Percentiles rank a stretch among this genome's conserved stretches.
phyloP scores from a whole-genome alignment of 2,113 vertebrate genomes.

The Platichthys flesus region DNA sequence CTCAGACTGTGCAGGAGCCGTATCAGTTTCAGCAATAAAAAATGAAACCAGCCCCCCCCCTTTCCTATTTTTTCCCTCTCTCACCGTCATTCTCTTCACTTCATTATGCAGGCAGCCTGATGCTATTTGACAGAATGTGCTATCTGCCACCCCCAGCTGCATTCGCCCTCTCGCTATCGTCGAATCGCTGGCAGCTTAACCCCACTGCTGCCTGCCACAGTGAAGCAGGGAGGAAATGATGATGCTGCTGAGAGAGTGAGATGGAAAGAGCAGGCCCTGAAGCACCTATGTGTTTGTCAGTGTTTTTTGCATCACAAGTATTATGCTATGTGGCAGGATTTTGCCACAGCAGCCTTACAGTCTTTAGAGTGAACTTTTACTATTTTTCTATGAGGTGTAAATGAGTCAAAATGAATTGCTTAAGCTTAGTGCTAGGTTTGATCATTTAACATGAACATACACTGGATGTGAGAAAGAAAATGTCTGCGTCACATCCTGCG shows the following conservation, averaged over 20 bases:
- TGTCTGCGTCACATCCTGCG: not conserved
- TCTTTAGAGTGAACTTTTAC: not conserved
- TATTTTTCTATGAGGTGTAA: not conserved
- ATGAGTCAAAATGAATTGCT: not conserved
- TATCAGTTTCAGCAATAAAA: conserved; percentile 75
- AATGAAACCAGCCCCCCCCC: conserved; percentile 68
- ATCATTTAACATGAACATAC: not conserved
- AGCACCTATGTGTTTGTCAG: conserved; percentile 47
- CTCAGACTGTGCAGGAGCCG: conserved; percentile 28
- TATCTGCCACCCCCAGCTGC: conserved; percentile 86
- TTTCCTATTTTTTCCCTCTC: conserved; percentile 50
- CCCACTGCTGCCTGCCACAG: conserved; percentile 70
- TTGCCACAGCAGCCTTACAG: conserved; percentile 17
- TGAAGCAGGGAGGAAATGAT: conserved; percentile 52
- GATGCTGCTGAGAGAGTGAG: conserved; percentile 52
- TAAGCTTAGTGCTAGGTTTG: not conserved
- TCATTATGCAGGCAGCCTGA: conserved; percentile 86
- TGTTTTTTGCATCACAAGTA: conserved; percentile 32
- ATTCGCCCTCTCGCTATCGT: conserved; percentile 78
- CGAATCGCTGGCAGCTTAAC: conserved; percentile 81
- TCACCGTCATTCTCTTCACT: conserved; percentile 66
- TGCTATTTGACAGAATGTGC: conserved; percentile 83
- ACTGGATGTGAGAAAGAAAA: too few relatives aligned
- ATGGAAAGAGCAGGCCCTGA: conserved; percentile 41
- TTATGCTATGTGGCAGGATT: conserved; percentile 17